Percentiles rank a stretch among this genome's conserved stretches.
Conservation (phyloP, 2,888 invertebrate genomes). For the Cylloceria caligata region DNA sequence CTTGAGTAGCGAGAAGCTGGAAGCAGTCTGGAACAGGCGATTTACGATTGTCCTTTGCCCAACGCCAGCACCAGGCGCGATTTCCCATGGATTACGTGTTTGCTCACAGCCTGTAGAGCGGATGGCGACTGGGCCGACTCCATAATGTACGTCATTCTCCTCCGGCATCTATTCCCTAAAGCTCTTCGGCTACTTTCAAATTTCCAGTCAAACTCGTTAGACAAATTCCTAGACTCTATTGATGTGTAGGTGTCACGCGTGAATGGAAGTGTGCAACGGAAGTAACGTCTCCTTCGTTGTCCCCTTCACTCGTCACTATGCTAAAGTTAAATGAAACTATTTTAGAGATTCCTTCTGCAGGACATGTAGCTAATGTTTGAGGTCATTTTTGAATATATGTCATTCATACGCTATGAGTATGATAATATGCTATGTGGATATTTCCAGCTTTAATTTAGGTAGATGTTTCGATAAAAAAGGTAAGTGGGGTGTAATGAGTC, state of each 20-base stretch:
- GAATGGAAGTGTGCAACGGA: constrained; percentile 8
- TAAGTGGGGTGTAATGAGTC: no score
- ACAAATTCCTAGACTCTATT: constrained; percentile 63
- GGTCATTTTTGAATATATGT: constrained; percentile 42
- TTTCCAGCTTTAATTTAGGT: no score
- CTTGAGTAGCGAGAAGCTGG: constrained; percentile 74
- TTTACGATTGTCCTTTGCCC: constrained; percentile 74
- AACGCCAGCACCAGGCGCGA: constrained; percentile 54
- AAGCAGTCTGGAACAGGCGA: constrained; percentile 65
- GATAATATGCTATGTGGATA: not conserved
- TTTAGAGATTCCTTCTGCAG: constrained; percentile 41
- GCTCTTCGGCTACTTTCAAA: constrained; percentile 48
- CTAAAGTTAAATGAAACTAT: constrained; percentile 64
- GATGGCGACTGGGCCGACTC: constrained; percentile 56
- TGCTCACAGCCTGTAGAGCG: constrained; percentile 55
- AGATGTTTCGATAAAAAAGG: no score
- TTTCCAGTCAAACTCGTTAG: constrained; percentile 61
- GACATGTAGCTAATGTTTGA: constrained; percentile 43
- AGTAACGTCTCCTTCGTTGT: constrained; percentile 38
- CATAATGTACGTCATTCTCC: constrained; percentile 51
- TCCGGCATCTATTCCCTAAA: constrained; percentile 34
- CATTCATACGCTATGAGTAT: constrained; percentile 10
- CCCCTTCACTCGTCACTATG: constrained; percentile 38
- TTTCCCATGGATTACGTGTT: constrained; percentile 68
- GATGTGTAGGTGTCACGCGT: not conserved